Percentiles rank a stretch among this genome's conserved stretches.
Conservation (phyloP, 2,113 vertebrate genomes). For the Menidia beryllina region DNA sequence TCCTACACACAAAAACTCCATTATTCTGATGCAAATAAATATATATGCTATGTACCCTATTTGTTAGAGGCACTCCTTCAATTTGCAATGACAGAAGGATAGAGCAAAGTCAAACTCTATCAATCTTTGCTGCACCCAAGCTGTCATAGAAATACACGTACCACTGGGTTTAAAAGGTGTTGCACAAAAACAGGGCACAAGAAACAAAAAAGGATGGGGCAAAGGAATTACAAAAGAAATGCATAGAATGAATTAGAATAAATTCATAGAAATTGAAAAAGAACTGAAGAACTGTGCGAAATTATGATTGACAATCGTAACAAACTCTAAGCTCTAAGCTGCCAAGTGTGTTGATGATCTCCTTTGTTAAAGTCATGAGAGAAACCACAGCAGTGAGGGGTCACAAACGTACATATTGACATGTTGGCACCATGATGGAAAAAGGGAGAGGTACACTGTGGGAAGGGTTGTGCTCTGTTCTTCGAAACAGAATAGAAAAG, state of each 20-base stretch:
- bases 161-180: neutral
- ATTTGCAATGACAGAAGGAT: conserved; percentile 83
- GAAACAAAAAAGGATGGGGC: neutral
- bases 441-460: conserved; percentile 53
- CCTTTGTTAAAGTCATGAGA: conserved; percentile 1
- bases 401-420: conserved; percentile 16
- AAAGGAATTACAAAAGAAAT: too few species aligned
- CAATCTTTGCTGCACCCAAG: conserved; percentile 8
- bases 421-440: conserved; percentile 33
- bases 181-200: neutral
- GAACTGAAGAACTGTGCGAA: neutral
- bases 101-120: conserved; percentile 62
- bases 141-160: neutral
- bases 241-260: neutral
- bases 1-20: conserved; percentile 25
- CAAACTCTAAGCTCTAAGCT: neutral
- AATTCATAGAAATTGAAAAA: neutral
- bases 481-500: conserved; percentile 74
- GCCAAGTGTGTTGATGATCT: too few species aligned
- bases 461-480: conserved; percentile 63
- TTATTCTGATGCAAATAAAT: neutral
- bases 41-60: neutral
- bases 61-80: conserved; percentile 76
- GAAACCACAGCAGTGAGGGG: conserved; percentile 2
- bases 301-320: neutral